Evolutionary conservation across 2,888 invertebrate genomes (phyloP).

Genomic region (Apantesis nais): DNA sequence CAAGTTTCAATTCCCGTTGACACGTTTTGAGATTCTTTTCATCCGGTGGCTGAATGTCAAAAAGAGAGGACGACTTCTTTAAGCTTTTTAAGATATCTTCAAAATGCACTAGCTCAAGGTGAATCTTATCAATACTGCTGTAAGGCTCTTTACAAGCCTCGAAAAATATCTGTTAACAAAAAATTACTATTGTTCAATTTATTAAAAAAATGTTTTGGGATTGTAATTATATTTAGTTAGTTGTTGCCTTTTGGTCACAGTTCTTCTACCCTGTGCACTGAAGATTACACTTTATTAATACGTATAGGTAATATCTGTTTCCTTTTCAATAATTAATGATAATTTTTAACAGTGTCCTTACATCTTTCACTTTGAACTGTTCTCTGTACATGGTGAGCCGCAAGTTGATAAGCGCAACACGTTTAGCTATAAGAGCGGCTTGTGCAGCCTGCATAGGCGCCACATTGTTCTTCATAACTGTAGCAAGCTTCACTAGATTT

Average conservation of each 20-base stretch:
- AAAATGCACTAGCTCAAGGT: slow-evolving; percentile 87
- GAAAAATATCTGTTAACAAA: slow-evolving; percentile 82
- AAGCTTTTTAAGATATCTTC: slow-evolving; percentile 89
- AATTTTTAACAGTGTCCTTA: slow-evolving; percentile 28
- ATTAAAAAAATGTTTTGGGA: no score
- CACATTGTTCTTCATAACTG: slow-evolving; percentile 93
- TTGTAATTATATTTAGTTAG: no score
- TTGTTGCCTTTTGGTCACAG: no score
- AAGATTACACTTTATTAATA: no score
- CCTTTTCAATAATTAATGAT: neutral
- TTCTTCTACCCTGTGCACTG: no score
- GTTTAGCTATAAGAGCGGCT: slow-evolving; percentile 93
- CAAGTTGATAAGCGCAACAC: slow-evolving; percentile 92
- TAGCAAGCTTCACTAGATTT: slow-evolving; percentile 92
- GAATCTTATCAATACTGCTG: slow-evolving; percentile 88
- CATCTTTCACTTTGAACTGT: slow-evolving; percentile 87
- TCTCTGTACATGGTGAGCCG: slow-evolving; percentile 91
- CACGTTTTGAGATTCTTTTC: slow-evolving; percentile 91
- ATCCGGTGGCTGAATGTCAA: slow-evolving; percentile 94
- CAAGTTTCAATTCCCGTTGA: slow-evolving; percentile 90
- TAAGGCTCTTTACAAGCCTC: slow-evolving; percentile 89
- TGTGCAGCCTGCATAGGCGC: slow-evolving; percentile 95
- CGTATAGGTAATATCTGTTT: neutral
- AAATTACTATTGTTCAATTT: neutral
- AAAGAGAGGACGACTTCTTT: slow-evolving; percentile 91